Conservation (phyloP, 92 coral and sea anemone genomes). For the Virgularia gustaviana region DNA sequence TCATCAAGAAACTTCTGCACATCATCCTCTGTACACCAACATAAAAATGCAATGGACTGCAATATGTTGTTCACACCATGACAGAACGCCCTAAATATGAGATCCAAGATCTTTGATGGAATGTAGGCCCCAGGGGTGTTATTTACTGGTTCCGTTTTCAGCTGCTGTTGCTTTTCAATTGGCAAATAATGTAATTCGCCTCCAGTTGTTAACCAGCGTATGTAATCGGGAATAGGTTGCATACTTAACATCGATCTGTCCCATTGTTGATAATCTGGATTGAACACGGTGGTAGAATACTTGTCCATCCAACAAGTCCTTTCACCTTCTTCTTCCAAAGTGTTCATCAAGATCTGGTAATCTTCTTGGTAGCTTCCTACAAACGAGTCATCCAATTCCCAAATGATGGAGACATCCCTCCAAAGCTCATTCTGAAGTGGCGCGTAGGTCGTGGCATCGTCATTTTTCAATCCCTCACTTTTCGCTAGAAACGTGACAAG, state of each 20-base stretch:
- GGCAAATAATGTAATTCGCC: slow-evolving; percentile 50
- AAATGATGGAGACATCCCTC: slow-evolving; percentile 27
- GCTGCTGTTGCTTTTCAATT: slow-evolving; percentile 33
- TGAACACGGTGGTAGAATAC: slow-evolving; percentile 42
- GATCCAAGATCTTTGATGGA: slow-evolving; percentile 50
- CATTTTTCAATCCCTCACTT: too few species aligned
- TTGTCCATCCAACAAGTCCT: slow-evolving; percentile 45
- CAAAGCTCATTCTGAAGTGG: slow-evolving; percentile 24
- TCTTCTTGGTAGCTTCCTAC: slow-evolving; percentile 51
- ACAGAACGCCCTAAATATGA: slow-evolving; percentile 45
- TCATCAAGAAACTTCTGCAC: slow-evolving; percentile 32
- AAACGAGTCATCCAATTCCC: slow-evolving; percentile 39
- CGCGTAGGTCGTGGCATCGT: too few species aligned
- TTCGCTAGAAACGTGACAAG: too few species aligned
- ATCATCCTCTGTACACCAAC: slow-evolving; percentile 56
- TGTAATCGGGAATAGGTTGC: slow-evolving; percentile 51
- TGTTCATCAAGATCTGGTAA: slow-evolving; percentile 46
- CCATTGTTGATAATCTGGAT: slow-evolving; percentile 21
- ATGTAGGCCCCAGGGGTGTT: slow-evolving; percentile 56
- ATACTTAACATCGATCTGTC: background rate
- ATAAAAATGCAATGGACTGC: slow-evolving; percentile 48
- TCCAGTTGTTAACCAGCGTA: slow-evolving; percentile 34
- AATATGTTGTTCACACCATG: slow-evolving; percentile 29
- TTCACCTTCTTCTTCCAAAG: slow-evolving; percentile 38
- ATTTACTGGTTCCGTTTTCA: slow-evolving; percentile 23